Conservation (phyloP, 2,113 vertebrate genomes). For the Laticauda laticaudata region DNA sequence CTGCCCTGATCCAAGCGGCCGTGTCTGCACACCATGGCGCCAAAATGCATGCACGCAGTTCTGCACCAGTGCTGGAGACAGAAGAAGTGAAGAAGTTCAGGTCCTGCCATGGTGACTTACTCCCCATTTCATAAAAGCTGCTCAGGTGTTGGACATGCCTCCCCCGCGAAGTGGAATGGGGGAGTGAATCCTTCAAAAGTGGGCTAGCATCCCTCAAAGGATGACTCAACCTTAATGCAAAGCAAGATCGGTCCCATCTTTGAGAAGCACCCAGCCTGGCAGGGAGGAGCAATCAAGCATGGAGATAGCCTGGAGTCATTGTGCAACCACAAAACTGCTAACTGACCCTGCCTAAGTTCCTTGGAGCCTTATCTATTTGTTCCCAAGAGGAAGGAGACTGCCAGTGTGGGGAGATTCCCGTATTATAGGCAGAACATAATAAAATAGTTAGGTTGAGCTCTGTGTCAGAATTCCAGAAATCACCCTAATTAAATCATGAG, state of each 20-base stretch:
- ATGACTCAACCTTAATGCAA: too few relatives aligned
- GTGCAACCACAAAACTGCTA: background rate
- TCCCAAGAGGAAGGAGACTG: background rate
- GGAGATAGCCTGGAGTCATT: background rate
- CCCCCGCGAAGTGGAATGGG: background rate
- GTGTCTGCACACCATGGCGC: constrained; percentile 85
- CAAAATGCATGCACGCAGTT: constrained; percentile 80
- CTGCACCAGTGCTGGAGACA: constrained; percentile 73
- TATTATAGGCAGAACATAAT: background rate
- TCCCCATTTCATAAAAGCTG: background rate
- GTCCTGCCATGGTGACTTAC: background rate
- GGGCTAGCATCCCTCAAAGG: background rate
- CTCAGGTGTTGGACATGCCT: background rate
- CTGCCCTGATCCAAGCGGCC: constrained; percentile 58
- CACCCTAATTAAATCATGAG: too few relatives aligned
- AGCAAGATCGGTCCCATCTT: background rate
- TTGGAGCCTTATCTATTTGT: background rate
- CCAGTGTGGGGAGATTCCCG: background rate
- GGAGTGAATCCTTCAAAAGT: background rate
- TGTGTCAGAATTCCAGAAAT: too few relatives aligned
- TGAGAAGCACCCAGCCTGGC: background rate
- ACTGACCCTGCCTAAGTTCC: background rate
- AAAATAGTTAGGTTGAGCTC: background rate
- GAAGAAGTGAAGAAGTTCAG: background rate
- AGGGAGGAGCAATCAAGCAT: background rate